Percentiles rank a stretch among this genome's conserved stretches.
Conservation (phyloP, 2,888 invertebrate genomes). For the Tyria jacobaeae region DNA sequence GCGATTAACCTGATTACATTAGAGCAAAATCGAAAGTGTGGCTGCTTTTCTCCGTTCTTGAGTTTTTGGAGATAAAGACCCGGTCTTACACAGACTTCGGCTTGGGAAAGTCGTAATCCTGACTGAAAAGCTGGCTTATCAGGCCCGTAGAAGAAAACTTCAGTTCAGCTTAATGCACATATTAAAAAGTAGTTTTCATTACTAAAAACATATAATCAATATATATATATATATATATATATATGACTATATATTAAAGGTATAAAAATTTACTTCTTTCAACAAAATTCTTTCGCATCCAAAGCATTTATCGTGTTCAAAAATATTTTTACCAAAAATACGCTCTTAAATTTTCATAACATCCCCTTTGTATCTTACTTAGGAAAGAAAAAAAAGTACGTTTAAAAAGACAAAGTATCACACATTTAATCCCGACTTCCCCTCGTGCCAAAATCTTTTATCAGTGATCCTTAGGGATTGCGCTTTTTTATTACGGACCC, state of each 20-base stretch:
- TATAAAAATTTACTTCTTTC: not conserved
- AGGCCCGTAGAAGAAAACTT: no score
- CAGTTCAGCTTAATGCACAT: no score
- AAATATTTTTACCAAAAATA: constrained; percentile 31
- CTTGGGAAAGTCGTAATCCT: no score
- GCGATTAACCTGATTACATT: no score
- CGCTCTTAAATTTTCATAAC: constrained; percentile 47
- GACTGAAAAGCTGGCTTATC: no score
- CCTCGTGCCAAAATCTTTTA: constrained; percentile 80
- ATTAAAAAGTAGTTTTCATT: no score
- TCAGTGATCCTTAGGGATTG: constrained; percentile 73
- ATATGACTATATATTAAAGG: no score
- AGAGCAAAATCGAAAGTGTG: no score
- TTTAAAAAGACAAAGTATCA: constrained; percentile 83
- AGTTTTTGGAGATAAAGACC: no score
- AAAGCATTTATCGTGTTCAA: constrained; percentile 13
- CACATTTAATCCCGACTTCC: constrained; percentile 68
- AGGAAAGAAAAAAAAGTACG: constrained; percentile 59
- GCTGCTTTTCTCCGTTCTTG: no score
- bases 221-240: not conserved
- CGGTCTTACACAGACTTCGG: no score
- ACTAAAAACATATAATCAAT: not conserved
- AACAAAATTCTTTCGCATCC: constrained; percentile 20
- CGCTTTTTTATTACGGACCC: constrained; percentile 68
- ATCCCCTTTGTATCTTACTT: constrained; percentile 52